These are phyloP conservation scores for Montipora foliosa DNA, from an alignment of 64 coral and sea anemone genomes.

Conservation along the genomic window DNA sequence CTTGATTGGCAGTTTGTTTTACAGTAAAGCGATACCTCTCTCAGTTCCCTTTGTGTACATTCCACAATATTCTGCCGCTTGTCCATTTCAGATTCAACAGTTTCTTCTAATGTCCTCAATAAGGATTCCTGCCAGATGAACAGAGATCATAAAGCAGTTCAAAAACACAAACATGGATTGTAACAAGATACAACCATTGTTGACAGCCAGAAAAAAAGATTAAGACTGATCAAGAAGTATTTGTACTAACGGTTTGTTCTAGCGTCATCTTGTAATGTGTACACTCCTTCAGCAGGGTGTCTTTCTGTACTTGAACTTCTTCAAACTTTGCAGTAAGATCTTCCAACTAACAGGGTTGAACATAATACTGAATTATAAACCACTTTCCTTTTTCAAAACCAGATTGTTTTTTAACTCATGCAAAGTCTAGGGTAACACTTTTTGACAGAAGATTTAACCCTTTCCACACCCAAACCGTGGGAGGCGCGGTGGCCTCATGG, in stretches of 20 bases:
- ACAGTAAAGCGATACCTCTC: slow-evolving; percentile 46
- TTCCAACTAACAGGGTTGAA: slow-evolving; percentile 47
- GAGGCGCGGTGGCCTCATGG: too few species aligned
- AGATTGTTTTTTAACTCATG: too few species aligned
- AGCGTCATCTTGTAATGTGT: slow-evolving; percentile 83
- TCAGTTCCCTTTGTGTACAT: slow-evolving; percentile 65
- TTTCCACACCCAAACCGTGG: too few species aligned
- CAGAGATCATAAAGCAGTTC: neutral
- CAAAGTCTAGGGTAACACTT: too few species aligned
- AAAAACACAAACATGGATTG: neutral
- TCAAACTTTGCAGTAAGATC: slow-evolving; percentile 57
- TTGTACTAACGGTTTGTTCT: slow-evolving; percentile 71
- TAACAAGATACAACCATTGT: neutral
- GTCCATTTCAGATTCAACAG: slow-evolving; percentile 87
- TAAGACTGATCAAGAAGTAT: neutral
- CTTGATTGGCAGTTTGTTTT: too few species aligned
- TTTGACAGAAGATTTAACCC: too few species aligned
- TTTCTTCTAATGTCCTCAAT: slow-evolving; percentile 79
- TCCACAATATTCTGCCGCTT: slow-evolving; percentile 79
- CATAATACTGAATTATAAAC: neutral
- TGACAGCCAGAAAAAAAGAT: neutral
- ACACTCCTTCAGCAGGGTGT: slow-evolving; percentile 69
- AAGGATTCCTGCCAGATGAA: slow-evolving; percentile 70
- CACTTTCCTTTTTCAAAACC: too few species aligned
- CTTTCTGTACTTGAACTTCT: slow-evolving; percentile 69